Percentiles rank a stretch among this genome's conserved stretches.
Evolutionary conservation across 2,888 invertebrate species (phyloP).

Genomic region (Apotomis turbidana): DNA sequence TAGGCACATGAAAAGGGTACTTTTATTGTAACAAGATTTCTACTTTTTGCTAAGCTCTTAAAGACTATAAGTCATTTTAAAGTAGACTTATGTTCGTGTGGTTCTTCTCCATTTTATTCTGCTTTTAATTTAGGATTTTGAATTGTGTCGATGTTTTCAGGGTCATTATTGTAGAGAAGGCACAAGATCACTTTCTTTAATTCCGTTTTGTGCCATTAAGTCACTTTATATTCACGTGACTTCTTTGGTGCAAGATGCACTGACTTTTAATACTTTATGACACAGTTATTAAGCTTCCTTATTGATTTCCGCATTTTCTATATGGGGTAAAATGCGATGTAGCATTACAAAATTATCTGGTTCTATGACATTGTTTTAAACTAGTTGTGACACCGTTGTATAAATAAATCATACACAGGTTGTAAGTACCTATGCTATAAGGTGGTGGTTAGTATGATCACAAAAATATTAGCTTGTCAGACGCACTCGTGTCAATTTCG

Average conservation of each 20-base stretch:
- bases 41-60: conserved; percentile 62
- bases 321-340: neutral
- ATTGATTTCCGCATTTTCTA: conserved; percentile 15
- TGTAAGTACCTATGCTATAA: too few species aligned
- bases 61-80: conserved; percentile 51
- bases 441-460: too few species aligned
- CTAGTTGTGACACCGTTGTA: too few species aligned
- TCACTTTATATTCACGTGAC: conserved; percentile 12
- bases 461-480: too few species aligned
- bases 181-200: conserved; percentile 30
- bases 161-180: conserved; percentile 37
- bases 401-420: too few species aligned
- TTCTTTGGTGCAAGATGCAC: conserved; percentile 12
- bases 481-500: too few species aligned
- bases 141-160: conserved; percentile 31
- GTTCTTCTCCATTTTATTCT: conserved; percentile 8
- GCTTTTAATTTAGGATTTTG: conserved; percentile 8
- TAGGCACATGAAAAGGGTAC: conserved; percentile 64
- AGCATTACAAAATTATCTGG: neutral
- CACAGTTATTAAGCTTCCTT: conserved; percentile 17
- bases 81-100: conserved; percentile 27
- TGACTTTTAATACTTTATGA: conserved; percentile 7
- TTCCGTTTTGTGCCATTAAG: conserved; percentile 21
- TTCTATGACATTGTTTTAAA: neutral
- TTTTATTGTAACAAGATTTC: conserved; percentile 58